Percentiles rank a stretch among this genome's conserved stretches.
phyloP scores from a whole-genome alignment of 1,140 invertebrate genomes.

The Nylanderia fulva region DNA sequence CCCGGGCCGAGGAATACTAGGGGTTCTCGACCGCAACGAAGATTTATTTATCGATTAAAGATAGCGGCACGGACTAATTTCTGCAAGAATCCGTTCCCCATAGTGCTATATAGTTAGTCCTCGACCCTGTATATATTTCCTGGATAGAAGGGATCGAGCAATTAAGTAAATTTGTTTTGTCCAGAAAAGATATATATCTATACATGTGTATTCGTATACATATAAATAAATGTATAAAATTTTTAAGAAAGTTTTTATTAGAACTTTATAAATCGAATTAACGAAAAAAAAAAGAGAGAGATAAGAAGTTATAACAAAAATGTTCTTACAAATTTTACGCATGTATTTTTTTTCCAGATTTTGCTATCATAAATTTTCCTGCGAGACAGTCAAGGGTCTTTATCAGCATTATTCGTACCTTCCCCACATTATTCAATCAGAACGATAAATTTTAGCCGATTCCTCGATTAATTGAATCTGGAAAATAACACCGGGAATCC shows the following conservation, averaged over 20 bases:
- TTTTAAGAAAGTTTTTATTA: too few species aligned
- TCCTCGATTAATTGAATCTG: slow-evolving; percentile 72
- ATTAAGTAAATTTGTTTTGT: not conserved
- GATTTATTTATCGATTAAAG: slow-evolving; percentile 74
- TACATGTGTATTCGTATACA: too few species aligned
- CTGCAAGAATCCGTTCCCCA: slow-evolving; percentile 56
- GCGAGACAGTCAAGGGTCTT: not conserved
- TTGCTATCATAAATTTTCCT: not conserved
- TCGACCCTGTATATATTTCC: slow-evolving; percentile 4
- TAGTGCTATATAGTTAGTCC: not conserved
- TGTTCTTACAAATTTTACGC: not conserved
- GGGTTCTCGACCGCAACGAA: slow-evolving; percentile 9
- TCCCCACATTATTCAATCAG: slow-evolving; percentile 35
- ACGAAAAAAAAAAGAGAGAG: not conserved
- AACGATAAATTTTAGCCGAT: slow-evolving; percentile 65
- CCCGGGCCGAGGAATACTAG: not conserved
- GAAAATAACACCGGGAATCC: slow-evolving; percentile 67
- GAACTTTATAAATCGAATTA: not conserved
- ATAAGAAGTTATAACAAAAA: not conserved
- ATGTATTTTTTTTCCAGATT: not conserved
- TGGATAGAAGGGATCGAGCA: not conserved
- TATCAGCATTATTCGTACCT: slow-evolving; percentile 16
- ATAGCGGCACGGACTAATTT: slow-evolving; percentile 66
- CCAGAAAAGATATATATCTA: not conserved
- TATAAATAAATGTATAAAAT: too few species aligned